Evolutionary conservation across 2,113 vertebrate genomes (phyloP).

Genomic region (Crotalus viridis): DNA sequence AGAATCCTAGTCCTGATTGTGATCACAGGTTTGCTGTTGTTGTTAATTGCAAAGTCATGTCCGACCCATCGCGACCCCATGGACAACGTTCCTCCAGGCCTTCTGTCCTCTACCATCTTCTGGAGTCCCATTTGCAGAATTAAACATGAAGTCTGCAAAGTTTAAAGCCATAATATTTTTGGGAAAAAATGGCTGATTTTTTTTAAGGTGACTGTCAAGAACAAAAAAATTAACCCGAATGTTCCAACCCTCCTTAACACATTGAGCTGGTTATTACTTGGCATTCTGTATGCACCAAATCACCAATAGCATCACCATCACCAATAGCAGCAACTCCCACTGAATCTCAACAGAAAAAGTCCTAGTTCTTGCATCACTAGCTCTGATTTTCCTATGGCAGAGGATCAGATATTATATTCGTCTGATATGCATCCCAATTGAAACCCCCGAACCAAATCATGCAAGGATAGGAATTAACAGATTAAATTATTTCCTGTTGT

Average conservation of each 20-base stretch:
- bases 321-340: background rate
- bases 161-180: slow-evolving; percentile 22
- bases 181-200: background rate
- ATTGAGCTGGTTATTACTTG: background rate
- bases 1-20: no score
- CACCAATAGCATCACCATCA: background rate
- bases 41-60: no score
- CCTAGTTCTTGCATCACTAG: background rate
- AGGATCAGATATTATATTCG: background rate
- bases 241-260: no score
- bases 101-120: no score
- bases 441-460: background rate
- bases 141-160: slow-evolving; percentile 32
- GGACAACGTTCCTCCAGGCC: no score
- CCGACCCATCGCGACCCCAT: no score
- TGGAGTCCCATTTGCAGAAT: background rate
- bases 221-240: background rate
- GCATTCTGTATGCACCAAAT: background rate
- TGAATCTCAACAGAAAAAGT: background rate
- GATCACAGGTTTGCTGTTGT: no score
- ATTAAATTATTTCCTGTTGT: background rate
- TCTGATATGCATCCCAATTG: background rate
- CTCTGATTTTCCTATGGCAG: background rate
- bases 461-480: background rate
- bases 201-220: background rate